phyloP scores from a whole-genome alignment of 2,113 vertebrate species.

The Heloderma charlesbogerti region DNA sequence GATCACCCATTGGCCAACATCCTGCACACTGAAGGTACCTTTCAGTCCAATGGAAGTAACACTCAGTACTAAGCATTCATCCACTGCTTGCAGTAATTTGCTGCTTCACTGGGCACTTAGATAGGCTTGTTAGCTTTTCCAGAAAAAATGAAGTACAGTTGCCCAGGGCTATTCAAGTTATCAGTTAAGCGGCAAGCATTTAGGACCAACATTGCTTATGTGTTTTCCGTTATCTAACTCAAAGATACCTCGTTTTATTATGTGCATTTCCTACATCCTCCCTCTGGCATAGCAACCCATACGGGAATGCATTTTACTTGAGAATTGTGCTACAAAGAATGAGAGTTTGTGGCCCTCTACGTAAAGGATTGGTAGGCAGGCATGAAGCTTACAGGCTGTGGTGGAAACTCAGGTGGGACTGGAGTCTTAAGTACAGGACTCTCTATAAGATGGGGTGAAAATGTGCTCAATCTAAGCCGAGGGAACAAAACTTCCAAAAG shows the following conservation, averaged over 20 bases:
- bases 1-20: slow-evolving; percentile 30
- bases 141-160: background rate
- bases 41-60: background rate
- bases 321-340: background rate
- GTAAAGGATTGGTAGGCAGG: background rate
- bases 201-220: too few relatives aligned
- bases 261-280: background rate
- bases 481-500: background rate
- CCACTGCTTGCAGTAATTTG: background rate
- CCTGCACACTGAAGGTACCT: background rate
- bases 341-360: background rate
- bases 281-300: background rate
- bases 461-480: background rate
- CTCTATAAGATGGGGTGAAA: background rate
- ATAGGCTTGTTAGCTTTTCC: background rate
- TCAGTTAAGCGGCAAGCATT: background rate
- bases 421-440: background rate
- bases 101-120: background rate
- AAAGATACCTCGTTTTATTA: background rate
- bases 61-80: background rate
- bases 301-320: background rate
- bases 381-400: background rate
- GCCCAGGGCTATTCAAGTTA: background rate
- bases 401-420: background rate
- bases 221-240: background rate